These are phyloP conservation scores for Vanessa cardui DNA, from an alignment of 2,888 invertebrate species.

Conservation along the genomic window DNA sequence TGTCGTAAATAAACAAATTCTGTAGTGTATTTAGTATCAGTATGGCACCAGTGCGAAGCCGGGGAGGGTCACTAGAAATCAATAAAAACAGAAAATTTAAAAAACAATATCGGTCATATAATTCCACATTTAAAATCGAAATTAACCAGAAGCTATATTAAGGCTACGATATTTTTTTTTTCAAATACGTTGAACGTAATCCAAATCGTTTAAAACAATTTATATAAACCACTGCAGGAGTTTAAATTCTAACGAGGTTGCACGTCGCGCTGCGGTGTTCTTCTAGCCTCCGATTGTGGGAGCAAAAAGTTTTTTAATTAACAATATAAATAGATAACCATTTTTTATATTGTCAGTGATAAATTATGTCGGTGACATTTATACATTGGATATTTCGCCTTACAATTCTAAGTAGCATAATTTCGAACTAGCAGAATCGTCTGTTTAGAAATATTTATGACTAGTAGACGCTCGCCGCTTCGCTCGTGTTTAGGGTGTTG, in stretches of 20 bases:
- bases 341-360: not conserved
- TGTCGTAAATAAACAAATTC: no score
- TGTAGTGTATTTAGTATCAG: no score
- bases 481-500: no score
- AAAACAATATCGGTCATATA: not conserved
- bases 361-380: not conserved
- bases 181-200: conserved; percentile 4
- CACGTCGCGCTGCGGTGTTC: conserved; percentile 14
- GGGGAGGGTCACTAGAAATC: no score
- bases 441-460: no score
- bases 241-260: conserved; percentile 13
- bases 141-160: not conserved
- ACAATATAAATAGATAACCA: conserved; percentile 3
- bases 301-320: conserved; percentile 13
- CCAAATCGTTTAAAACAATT: conserved; percentile 15
- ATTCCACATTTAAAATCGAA: not conserved
- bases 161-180: not conserved
- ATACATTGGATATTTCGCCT: not conserved
- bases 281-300: conserved; percentile 8
- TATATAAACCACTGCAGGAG: conserved; percentile 13
- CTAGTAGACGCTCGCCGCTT: no score
- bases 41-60: no score
- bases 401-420: no score
- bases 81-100: not conserved
- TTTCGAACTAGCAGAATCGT: no score